phyloP scores from a whole-genome alignment of 2,797 vertebrate genomes.

The Spinus olivaceus region DNA sequence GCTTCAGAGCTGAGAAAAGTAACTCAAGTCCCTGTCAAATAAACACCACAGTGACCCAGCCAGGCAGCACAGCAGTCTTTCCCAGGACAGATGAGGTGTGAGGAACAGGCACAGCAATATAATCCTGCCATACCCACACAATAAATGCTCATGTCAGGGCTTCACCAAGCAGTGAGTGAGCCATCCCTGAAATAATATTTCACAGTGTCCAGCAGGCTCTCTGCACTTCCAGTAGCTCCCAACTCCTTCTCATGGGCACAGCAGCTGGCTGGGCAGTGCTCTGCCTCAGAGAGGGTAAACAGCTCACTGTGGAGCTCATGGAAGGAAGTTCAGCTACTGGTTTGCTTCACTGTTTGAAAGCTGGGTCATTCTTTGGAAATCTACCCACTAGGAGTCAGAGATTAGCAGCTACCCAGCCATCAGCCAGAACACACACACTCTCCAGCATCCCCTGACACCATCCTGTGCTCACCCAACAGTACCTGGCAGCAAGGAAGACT shows the following conservation, averaged over 20 bases:
- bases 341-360: neutral
- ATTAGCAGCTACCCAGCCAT: neutral
- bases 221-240: neutral
- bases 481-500: neutral
- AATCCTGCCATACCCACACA: neutral
- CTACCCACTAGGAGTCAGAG: neutral
- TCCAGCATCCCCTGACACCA: neutral
- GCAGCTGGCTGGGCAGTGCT: neutral
- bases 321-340: neutral
- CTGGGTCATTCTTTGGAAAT: neutral
- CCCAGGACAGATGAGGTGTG: neutral
- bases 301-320: neutral
- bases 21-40: neutral
- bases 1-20: neutral
- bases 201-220: neutral
- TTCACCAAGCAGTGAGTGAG: neutral
- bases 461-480: neutral
- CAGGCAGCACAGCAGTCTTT: neutral
- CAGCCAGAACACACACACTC: neutral
- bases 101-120: neutral
- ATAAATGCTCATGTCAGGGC: neutral
- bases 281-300: neutral
- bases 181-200: neutral
- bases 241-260: neutral
- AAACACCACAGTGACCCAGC: neutral